Conservation (phyloP, 2,113 vertebrate species). For the Progne subis region DNA sequence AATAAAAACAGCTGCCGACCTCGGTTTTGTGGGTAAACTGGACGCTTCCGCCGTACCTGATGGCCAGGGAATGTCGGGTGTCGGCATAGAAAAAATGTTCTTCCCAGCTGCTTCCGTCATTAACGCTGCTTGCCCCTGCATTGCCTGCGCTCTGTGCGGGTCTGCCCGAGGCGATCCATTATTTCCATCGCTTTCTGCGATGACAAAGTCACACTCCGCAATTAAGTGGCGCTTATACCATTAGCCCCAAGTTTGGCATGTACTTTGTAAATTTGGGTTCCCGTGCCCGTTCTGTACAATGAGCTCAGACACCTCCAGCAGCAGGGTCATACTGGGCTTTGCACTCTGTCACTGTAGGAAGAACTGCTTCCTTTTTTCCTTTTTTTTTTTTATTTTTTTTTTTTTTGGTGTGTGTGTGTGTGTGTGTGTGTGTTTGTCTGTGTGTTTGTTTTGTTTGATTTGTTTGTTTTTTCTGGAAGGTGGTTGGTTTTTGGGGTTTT, state of each 20-base stretch:
- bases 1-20: rapidly evolving
- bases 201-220: neutral
- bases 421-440: too few relatives aligned
- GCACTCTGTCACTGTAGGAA: neutral
- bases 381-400: too few relatives aligned
- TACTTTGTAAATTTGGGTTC: rapidly evolving
- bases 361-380: neutral
- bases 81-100: rapidly evolving
- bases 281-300: rapidly evolving
- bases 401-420: neutral
- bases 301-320: neutral
- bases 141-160: neutral
- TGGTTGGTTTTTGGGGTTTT: too few relatives aligned
- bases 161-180: rapidly evolving
- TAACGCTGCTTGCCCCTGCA: rapidly evolving
- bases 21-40: neutral
- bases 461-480: neutral
- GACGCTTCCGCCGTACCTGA: rapidly evolving
- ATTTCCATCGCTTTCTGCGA: neutral
- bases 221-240: neutral
- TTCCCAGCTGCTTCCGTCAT: rapidly evolving
- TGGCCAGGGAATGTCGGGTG: neutral
- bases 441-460: neutral
- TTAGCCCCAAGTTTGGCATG: too few relatives aligned
- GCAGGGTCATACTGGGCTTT: neutral